Evolutionary conservation across 2,797 vertebrate species (phyloP).

Genomic region (Buphagus erythrorhynchus): DNA sequence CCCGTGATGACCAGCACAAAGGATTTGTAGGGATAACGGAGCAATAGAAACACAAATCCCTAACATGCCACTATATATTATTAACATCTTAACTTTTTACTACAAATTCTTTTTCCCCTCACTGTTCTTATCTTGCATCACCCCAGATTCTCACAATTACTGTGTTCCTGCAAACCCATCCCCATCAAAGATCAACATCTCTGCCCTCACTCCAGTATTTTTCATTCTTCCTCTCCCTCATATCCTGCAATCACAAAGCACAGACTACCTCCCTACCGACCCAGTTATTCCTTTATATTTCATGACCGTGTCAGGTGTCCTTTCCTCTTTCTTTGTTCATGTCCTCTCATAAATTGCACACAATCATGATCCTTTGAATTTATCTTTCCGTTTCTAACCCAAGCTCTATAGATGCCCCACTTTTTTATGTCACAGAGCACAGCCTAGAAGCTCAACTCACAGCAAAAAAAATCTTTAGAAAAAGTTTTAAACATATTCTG

Average conservation of each 20-base stretch:
- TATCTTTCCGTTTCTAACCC: background rate
- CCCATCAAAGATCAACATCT: background rate
- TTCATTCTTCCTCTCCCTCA: background rate
- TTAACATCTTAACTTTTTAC: background rate
- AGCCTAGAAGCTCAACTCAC: background rate
- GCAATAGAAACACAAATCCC: background rate
- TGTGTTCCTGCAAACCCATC: background rate
- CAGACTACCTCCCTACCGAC: background rate
- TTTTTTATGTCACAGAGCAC: background rate
- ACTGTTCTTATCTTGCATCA: background rate
- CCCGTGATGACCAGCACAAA: background rate
- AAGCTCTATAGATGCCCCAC: background rate
- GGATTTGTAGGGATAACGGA: background rate
- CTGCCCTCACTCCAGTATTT: background rate
- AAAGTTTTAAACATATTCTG: background rate
- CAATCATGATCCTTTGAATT: background rate
- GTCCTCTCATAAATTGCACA: background rate
- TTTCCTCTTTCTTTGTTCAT: background rate
- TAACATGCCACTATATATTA: background rate
- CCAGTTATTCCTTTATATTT: background rate
- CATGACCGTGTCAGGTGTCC: background rate
- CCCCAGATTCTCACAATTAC: background rate
- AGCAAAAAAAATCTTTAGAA: background rate
- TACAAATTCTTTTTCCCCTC: background rate
- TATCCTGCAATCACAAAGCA: background rate